A percentile compares a stretch with the other conserved stretches of the same genome.
Conservation (phyloP, 2,113 vertebrate genomes). For the Poeciliopsis occidentalis region DNA sequence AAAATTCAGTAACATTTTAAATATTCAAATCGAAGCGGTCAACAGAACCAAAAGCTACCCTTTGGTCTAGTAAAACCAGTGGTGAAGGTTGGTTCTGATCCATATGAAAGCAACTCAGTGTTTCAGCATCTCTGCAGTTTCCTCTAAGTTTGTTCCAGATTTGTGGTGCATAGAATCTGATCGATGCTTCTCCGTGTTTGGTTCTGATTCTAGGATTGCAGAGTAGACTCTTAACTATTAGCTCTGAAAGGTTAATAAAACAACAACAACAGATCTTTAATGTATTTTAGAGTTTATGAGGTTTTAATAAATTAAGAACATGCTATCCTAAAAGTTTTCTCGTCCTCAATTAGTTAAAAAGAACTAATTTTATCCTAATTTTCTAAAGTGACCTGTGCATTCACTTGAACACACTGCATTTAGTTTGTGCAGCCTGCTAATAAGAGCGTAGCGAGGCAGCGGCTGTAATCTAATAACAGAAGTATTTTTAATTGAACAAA, state of each 20-base stretch:
- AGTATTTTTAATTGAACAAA: not conserved
- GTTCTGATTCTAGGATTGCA: too few relatives aligned
- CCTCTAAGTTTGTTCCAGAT: too few relatives aligned
- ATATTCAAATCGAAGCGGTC: not conserved
- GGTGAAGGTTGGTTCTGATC: not conserved
- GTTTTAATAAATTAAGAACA: not conserved
- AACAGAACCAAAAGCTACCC: not conserved
- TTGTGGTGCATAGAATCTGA: too few relatives aligned
- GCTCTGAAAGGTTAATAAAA: too few relatives aligned
- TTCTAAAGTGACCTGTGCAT: not conserved
- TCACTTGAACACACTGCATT: slow-evolving; percentile 3
- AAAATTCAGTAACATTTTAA: not conserved
- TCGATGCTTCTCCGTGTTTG: too few relatives aligned
- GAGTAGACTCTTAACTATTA: too few relatives aligned
- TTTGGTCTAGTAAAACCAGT: not conserved
- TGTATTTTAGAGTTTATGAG: not conserved
- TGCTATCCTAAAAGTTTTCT: not conserved
- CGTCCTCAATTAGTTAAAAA: not conserved
- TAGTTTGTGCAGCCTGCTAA: too few relatives aligned
- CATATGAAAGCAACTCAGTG: not conserved
- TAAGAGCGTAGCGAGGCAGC: too few relatives aligned
- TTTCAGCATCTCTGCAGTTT: too few relatives aligned
- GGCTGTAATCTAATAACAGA: not conserved
- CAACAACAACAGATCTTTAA: too few relatives aligned
- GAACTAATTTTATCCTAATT: slow-evolving; percentile 4